Evolutionary conservation across 2,888 invertebrate species (phyloP).

Genomic region (Drosophila kanekoi): DNA sequence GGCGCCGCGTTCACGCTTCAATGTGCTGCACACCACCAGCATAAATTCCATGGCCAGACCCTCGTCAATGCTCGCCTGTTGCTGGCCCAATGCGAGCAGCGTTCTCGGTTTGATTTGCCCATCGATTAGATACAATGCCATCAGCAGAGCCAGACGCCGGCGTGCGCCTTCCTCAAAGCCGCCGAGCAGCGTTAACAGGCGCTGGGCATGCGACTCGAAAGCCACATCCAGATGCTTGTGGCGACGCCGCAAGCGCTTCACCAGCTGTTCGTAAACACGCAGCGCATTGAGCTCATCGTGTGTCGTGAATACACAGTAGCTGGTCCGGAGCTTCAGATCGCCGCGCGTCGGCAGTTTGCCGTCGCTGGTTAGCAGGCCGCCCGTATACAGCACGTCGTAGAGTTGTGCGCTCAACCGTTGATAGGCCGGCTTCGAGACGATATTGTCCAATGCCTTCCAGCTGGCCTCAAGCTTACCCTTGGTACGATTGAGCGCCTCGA

Average conservation of each 20-base stretch:
- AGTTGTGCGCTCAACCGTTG: slow-evolving; percentile 9
- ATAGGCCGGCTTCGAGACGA: slow-evolving; percentile 17
- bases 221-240: slow-evolving; percentile 20
- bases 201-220: slow-evolving; percentile 23
- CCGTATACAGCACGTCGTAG: slow-evolving; percentile 38
- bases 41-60: slow-evolving; percentile 35
- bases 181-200: slow-evolving; percentile 9
- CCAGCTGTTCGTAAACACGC: slow-evolving; percentile 38
- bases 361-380: slow-evolving; percentile 20
- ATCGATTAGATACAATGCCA: slow-evolving; percentile 26
- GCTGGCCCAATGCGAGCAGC: slow-evolving; percentile 19
- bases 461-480: slow-evolving; percentile 45
- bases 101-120: slow-evolving; percentile 16
- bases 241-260: slow-evolving; percentile 23
- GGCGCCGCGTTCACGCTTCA: slow-evolving; percentile 26
- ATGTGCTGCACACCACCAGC: slow-evolving; percentile 17
- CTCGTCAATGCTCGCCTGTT: slow-evolving; percentile 18
- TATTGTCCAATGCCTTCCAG: slow-evolving; percentile 35
- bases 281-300: slow-evolving; percentile 23
- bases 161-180: slow-evolving; percentile 18
- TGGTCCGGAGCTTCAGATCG: slow-evolving; percentile 10
- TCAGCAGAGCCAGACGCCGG: slow-evolving; percentile 16
- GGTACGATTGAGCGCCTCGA: slow-evolving; percentile 30
- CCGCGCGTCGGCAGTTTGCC: not conserved
- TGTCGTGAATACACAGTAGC: slow-evolving; percentile 31